These are phyloP conservation scores for Microcaecilia unicolor DNA, from an alignment of 2,797 vertebrate genomes.

Conservation along the genomic window DNA sequence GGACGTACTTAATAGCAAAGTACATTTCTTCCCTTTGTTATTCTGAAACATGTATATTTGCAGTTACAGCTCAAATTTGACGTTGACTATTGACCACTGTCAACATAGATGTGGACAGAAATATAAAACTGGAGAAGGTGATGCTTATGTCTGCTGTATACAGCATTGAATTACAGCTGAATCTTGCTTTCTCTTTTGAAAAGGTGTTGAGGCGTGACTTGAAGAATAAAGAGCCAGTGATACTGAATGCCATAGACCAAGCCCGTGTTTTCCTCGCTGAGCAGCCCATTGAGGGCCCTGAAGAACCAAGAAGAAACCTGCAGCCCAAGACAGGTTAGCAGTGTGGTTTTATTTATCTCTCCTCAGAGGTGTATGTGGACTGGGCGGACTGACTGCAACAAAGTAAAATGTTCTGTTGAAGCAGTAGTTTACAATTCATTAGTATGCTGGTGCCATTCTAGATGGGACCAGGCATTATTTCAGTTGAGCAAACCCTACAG, in stretches of 20 bases:
- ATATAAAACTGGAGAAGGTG: neutral
- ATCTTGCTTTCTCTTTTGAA: conserved; percentile 20
- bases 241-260: conserved; percentile 82
- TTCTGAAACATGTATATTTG: conserved; percentile 12
- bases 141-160: neutral
- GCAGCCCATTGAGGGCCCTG: conserved; percentile 90
- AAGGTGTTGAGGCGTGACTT: conserved; percentile 78
- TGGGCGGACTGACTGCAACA: neutral
- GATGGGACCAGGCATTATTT: too few species aligned
- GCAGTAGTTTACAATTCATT: too few species aligned
- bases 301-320: conserved; percentile 81
- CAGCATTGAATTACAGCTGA: neutral
- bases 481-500: too few species aligned
- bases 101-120: neutral
- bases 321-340: conserved; percentile 78
- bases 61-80: neutral
- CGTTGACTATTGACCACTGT: neutral
- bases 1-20: conserved; percentile 2
- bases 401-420: too few species aligned
- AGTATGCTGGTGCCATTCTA: too few species aligned
- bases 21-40: too few species aligned
- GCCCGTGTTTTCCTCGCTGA: conserved; percentile 87
- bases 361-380: too few species aligned
- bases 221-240: conserved; percentile 77
- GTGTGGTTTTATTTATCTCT: neutral